Evolutionary conservation across 2,888 invertebrate species (phyloP), one percentile per base, ranked within the genome.

Genomic region (Nebria salina): DNA sequence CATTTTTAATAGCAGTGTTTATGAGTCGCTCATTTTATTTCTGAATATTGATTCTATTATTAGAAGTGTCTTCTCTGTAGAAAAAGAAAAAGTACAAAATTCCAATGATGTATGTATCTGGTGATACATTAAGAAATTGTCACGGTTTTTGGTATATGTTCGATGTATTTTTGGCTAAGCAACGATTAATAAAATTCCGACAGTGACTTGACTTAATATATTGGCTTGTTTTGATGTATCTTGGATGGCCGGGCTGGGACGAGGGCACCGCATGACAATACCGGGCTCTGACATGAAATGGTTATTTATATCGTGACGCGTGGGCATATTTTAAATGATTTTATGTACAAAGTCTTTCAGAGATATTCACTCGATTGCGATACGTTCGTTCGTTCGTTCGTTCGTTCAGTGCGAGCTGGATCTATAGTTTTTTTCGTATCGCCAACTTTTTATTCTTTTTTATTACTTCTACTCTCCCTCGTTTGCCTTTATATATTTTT

Each of bases 321-420:
- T 80, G 80, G 80, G 80, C 75, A 80, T 80, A 80, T 75, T 75
- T 80, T 80, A 80, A 80, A 80, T 80, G 80, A 65, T 80, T 80
- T 80, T 80, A 80, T 80, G 80, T 80, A 80, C 80, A 75, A 80
- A 41, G 42, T 41, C 43, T 73, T 15, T 41, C 26, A 34, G 26
- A 72, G 26, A 34, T 34, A 34, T 34, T n/a, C 26, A 72, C 73
- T 25, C 26, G 20, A 25, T 26, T 68, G 68, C 20, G 68, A 68
- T 68, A 26, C 20, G 26, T 68, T 25, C 68, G 66, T 66, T 20
- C 20, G 26, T 68, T 25, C 68, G 66, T 66, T 20, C 20, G 11
- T 43, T 43, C 43, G 54, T 13, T 54, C 54, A 13, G 8, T 54
- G 54, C 54, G 54, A 70, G 25, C 70, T 70, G 70, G 70, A 11